Evolutionary conservation across 1,140 invertebrate species (phyloP).

Genomic region (Heliconius melpomene): DNA sequence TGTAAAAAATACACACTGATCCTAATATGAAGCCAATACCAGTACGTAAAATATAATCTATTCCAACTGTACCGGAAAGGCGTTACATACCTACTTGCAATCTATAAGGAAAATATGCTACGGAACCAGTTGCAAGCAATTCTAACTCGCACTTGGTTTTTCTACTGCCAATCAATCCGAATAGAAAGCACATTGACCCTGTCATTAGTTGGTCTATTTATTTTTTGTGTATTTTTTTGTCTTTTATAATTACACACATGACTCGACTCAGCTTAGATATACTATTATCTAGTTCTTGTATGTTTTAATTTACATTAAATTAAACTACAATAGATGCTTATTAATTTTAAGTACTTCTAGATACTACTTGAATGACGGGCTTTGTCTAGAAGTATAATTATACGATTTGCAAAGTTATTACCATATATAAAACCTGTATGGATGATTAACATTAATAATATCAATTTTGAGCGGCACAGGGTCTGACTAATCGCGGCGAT

Average conservation of each 20-base stretch:
- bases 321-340: conserved; percentile 6
- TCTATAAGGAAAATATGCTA: neutral
- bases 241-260: conserved; percentile 13
- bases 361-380: neutral
- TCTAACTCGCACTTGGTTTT: neutral
- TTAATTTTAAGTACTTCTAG: neutral
- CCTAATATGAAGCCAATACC: no score
- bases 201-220: conserved; percentile 32
- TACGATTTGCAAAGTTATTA: neutral
- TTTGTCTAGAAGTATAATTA: neutral
- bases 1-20: no score
- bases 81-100: neutral
- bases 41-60: neutral
- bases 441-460: neutral
- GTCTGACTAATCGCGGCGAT: no score
- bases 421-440: neutral
- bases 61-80: neutral
- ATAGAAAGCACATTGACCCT: conserved; percentile 33
- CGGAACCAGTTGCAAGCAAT: neutral
- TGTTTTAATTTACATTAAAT: neutral
- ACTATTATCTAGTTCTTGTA: neutral
- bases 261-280: neutral
- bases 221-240: conserved; percentile 13
- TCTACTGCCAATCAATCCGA: conserved; percentile 30
- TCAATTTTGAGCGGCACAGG: neutral